phyloP scores from a whole-genome alignment of 2,113 vertebrate genomes.

The Trematocara zebra region DNA sequence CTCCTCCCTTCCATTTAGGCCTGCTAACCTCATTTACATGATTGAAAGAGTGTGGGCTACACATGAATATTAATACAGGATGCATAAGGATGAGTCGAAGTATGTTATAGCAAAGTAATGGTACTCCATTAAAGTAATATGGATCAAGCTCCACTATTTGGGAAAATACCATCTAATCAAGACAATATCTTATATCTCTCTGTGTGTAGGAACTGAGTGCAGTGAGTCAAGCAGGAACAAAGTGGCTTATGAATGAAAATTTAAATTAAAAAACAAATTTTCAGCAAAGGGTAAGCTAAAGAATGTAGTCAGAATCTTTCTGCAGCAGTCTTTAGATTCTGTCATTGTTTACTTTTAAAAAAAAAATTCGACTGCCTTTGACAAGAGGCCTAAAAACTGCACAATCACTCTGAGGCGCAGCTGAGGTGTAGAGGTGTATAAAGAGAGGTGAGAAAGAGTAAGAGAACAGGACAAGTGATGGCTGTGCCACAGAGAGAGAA shows the following conservation, averaged over 20 bases:
- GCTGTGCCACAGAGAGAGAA: background rate
- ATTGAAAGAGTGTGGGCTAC: background rate
- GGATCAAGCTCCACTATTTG: background rate
- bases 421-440: background rate
- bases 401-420: background rate
- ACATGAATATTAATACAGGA: background rate
- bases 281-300: background rate
- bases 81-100: background rate
- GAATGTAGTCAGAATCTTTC: background rate
- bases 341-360: background rate
- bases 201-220: background rate
- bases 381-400: background rate
- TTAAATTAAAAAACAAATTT: background rate
- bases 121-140: background rate
- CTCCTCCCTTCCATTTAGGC: background rate
- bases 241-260: background rate
- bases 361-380: background rate
- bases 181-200: background rate
- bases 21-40: background rate
- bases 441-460: background rate
- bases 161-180: background rate
- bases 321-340: no score
- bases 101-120: background rate
- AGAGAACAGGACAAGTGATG: background rate
- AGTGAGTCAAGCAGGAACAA: background rate